phyloP scores from a whole-genome alignment of 1,140 invertebrate species.

The Brachionus rotundiformis region DNA sequence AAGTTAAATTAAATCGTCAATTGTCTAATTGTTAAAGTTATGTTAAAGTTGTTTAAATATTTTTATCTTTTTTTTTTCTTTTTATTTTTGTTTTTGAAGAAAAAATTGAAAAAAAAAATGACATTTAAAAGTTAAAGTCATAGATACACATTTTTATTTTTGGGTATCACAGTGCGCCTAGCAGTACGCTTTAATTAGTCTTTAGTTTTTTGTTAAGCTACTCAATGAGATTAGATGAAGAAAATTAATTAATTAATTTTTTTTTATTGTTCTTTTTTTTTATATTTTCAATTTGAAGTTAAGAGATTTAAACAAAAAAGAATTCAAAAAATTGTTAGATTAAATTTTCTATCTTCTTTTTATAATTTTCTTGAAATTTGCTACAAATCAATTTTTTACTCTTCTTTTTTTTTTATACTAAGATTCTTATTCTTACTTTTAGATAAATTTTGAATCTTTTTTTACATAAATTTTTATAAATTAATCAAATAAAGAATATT shows the following conservation, averaged over 20 bases:
- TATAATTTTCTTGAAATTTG: neutral
- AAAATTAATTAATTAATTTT: neutral
- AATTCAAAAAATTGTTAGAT: slow-evolving; percentile 27
- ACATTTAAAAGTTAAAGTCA: slow-evolving; percentile 17
- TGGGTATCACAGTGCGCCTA: slow-evolving; percentile 15
- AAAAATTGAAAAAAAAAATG: too few relatives aligned
- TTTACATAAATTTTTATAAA: slow-evolving; percentile 1
- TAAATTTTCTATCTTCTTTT: neutral
- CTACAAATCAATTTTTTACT: neutral
- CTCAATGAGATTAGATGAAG: slow-evolving; percentile 31
- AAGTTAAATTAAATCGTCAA: slow-evolving; percentile 47
- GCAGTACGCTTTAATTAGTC: neutral
- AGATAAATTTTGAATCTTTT: slow-evolving; percentile 39
- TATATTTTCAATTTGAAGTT: neutral
- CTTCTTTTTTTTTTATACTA: neutral
- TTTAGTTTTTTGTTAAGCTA: neutral
- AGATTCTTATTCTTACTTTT: slow-evolving; percentile 9
- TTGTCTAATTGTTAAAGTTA: slow-evolving; percentile 48
- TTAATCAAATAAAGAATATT: slow-evolving; percentile 16
- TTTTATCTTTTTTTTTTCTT: neutral
- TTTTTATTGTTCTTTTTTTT: slow-evolving; percentile 9
- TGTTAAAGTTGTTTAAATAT: slow-evolving; percentile 46
- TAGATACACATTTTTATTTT: slow-evolving; percentile 1
- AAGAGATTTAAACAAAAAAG: neutral
- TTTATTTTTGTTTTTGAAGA: neutral